Evolutionary conservation across 2,113 vertebrate genomes (phyloP), one percentile per base, ranked within the genome.

Genomic region (Apistogramma diplotaenia): DNA sequence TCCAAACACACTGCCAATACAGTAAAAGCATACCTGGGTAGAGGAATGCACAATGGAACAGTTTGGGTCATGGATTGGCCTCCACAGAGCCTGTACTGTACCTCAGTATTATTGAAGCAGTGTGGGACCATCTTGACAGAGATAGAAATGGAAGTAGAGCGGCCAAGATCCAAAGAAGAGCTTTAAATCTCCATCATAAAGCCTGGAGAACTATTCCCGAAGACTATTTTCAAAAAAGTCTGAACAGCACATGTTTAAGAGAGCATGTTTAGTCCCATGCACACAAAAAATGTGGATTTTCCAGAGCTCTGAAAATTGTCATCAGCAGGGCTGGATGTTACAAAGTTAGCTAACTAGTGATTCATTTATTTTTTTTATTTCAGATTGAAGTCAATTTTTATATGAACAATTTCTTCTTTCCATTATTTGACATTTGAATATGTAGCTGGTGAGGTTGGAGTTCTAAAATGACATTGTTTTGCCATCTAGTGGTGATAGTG

Each of bases 361-460:
- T n/a, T n/a, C n/a, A n/a, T n/a, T n/a, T n/a, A n/a, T n/a, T n/a
- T n/a, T n/a, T n/a, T n/a, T n/a, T n/a, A n/a, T n/a, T n/a, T n/a
- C n/a, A n/a, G n/a, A n/a, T n/a, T n/a, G n/a, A n/a, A n/a, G n/a
- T n/a, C n/a, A n/a, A n/a, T n/a, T n/a, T 46, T 77, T 6, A 46
- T 25, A 25, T 59, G 31, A 4, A 37, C 12, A 5, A 8, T 83
- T 74, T 7, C 4, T 25, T 19, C 8, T 78, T 79, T 86, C 98
- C 98, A 0, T 99, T 98, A 12, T 99, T 97, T 10, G 94, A 99
- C 98, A 1, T 99, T 99, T 83, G 97, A 99, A 91, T 97, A 98
- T 0, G 97, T 99, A 80, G 98, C 97, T 16, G 99, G 98, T 77
- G 98, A 99, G 91, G 99, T 99, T 1, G 98, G 21, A 58, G 15